These are phyloP conservation scores for Cnemophilus loriae DNA, from an alignment of 2,113 vertebrate species.

Conservation along the genomic window DNA sequence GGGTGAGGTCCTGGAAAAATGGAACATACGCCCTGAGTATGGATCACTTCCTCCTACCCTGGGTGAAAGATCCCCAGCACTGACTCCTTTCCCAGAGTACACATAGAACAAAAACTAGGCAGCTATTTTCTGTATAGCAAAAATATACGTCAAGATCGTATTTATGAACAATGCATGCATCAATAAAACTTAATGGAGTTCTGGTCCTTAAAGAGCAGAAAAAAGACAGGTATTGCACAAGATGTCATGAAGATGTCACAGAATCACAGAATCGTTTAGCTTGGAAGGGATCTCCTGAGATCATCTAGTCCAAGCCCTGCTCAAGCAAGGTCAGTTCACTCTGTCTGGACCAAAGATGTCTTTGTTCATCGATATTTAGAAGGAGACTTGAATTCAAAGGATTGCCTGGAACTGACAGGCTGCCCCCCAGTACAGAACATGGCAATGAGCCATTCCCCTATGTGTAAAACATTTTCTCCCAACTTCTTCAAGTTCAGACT, in stretches of 20 bases:
- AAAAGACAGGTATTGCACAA: not conserved
- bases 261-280: not conserved
- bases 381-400: not conserved
- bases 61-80: not conserved
- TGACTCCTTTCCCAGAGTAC: not conserved
- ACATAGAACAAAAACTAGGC: not conserved
- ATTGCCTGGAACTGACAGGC: not conserved
- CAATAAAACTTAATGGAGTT: not conserved
- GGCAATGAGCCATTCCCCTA: not conserved
- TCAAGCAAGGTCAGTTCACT: not conserved
- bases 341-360: not conserved
- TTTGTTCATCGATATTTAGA: not conserved
- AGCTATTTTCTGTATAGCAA: not conserved
- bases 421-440: not conserved
- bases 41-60: not conserved
- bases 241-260: not conserved
- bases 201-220: not conserved
- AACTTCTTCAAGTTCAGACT: not conserved
- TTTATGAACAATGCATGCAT: not conserved
- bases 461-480: not conserved
- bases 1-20: not conserved
- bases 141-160: fast-evolving
- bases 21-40: not conserved
- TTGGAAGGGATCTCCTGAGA: not conserved
- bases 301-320: not conserved